Base-by-base conservation (phyloP, 2,797 vertebrate species). In the Phylloscopus collybita region DNA sequence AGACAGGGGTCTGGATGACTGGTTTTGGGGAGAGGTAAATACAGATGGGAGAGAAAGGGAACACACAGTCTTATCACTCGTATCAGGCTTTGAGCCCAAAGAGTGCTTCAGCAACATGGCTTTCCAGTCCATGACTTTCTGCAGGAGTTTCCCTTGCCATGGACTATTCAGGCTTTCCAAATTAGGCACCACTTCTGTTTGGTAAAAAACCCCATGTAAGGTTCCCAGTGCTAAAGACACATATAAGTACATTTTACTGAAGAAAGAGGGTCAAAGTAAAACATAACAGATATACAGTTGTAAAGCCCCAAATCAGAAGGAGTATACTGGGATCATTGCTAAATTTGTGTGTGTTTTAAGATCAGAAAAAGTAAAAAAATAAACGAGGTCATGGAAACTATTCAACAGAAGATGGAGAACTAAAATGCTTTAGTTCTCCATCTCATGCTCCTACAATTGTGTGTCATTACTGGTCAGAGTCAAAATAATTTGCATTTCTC, bases 71-170 rank as follows among this genome's bases (percentile, higher is more conserved):
- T 51, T 27, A 32, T 16, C 5, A 9, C 8, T 7, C 10, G 1
- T 13, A 27, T 10, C 11, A 56, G 49, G 14, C 10, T 81, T 22
- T n/a, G 59, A 81, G 26, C 16, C 23, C 30, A 25, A 80, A 70
- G 13, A 6, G 18, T 42, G 16, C 11, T 67, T 64, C 38, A 81
- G 42, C 14, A 70, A 70, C 13, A 2, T 0, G 0, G 4, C 26
- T 80, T 74, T 61, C n/a, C 23, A 49, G 60, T 29, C n/a, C 2
- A 0, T 50, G 22, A 85, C 40, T 13, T 65, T 45, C 65, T 76
- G 30, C 47, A 65, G 44, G 12, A 73, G 15, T 20, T 50, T 80
- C 16, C 14, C 44, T 51, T 23, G 19, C 20, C 32, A 5, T 12
- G 29, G 12, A 64, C 23, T 42, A 34, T 18, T 80, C 40, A 45